Base-by-base conservation (phyloP, 2,888 invertebrate genomes). In the Cataglyphis livida region DNA sequence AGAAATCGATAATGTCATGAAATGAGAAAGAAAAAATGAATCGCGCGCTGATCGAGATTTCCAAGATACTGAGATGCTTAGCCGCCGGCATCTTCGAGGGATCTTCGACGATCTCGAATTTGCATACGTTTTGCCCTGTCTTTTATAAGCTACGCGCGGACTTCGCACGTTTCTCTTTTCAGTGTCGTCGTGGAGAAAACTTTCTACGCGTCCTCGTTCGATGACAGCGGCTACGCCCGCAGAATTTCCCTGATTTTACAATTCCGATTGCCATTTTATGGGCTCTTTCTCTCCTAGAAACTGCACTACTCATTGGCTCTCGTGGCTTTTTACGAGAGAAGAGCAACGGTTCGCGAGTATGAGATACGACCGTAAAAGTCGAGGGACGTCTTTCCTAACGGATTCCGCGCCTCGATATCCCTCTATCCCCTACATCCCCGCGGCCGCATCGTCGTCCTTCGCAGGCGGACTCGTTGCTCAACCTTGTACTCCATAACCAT, bases 401-500 rank as follows among this genome's bases (percentile, higher is more conserved):
- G 68, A 54, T 75, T 25, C 41, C 59, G 59, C 70, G 51, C 65
- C 51, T 48, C 35, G 62, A 21, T 12, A 73, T 38, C 79, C 48
- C 71, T 70, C 68, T 32, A 12, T 51, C 28, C 66, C 66, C 76
- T n/a, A 7, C 66, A 66, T 66, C 76, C 66, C 38, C 65, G 48
- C 75, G 28, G 38, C 65, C 41, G 66, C 66, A 28, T 65, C 76
- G 28, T 41, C 65, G 65, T 81, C 74, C 71, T 71, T 61, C 65
- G 65, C 71, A 82, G 76, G 51, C 57, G 65, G 64, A 62, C 48
- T 64, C 70, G 48, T 71, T 75, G 84, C 84, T 84, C 88, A 90
- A 87, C 90, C 90, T 90, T 89, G 90, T 87, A 88, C 87, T 84
- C 85, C 78, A 89, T 87, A 85, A 83, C 87, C 89, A 86, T 88